These are phyloP conservation scores for Pemphredon lugubris DNA, from an alignment of 2,888 invertebrate species.

Conservation along the genomic window DNA sequence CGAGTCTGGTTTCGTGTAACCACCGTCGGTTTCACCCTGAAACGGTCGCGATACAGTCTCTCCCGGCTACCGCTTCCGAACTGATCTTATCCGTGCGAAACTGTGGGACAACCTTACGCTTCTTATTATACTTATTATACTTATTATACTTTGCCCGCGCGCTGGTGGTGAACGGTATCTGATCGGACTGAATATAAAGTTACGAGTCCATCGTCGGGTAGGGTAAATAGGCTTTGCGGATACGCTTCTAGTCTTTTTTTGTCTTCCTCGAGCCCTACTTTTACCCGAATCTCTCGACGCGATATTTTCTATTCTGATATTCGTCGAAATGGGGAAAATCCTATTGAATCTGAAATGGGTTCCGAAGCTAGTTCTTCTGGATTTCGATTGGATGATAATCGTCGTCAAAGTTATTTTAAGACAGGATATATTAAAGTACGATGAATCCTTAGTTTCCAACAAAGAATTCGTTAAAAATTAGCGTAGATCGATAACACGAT, in stretches of 20 bases:
- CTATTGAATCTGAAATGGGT: too few species aligned
- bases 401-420: too few species aligned
- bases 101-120: slow-evolving; percentile 18
- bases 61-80: neutral
- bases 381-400: too few species aligned
- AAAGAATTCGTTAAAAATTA: too few species aligned
- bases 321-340: too few species aligned
- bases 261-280: neutral
- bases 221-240: slow-evolving; percentile 33
- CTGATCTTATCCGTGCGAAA: slow-evolving; percentile 53
- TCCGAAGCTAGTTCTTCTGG: too few species aligned
- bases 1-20: slow-evolving; percentile 64
- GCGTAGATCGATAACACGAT: too few species aligned
- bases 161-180: slow-evolving; percentile 55
- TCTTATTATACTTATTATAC: slow-evolving; percentile 32
- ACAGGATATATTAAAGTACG: too few species aligned
- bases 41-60: slow-evolving; percentile 23
- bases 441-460: too few species aligned
- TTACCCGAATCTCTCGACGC: too few species aligned
- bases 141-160: slow-evolving; percentile 27
- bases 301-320: too few species aligned
- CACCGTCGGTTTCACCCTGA: slow-evolving; percentile 32
- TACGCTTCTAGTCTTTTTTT: slow-evolving; percentile 11
- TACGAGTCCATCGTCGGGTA: slow-evolving; percentile 56
- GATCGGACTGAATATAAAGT: slow-evolving; percentile 70